A percentile compares a stretch with the other conserved stretches of the same genome.
Conservation (phyloP, 2,113 vertebrate genomes). For the Ammodytes marinus region DNA sequence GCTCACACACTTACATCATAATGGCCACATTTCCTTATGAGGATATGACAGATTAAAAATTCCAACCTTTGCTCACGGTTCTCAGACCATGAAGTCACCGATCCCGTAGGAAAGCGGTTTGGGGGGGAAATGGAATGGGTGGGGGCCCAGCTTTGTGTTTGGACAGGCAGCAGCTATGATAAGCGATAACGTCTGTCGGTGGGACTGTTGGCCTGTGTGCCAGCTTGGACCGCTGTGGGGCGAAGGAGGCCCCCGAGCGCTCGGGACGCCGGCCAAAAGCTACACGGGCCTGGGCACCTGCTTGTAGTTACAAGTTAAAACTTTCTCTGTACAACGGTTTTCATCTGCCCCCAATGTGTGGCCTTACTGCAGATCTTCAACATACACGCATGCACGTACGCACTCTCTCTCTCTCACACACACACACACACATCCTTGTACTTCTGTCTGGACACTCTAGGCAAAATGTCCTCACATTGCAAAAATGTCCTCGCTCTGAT, state of each 20-base stretch:
- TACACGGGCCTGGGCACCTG: slow-evolving; percentile 87
- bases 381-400: not conserved
- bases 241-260: not conserved
- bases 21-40: slow-evolving; percentile 85
- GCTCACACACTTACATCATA: slow-evolving; percentile 37
- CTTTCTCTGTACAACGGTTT: slow-evolving; percentile 40
- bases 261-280: slow-evolving; percentile 78
- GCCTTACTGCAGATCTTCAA: slow-evolving; percentile 31
- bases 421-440: not conserved
- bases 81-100: slow-evolving; percentile 90
- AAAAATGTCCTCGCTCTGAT: too few relatives aligned
- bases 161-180: slow-evolving; percentile 79
- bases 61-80: slow-evolving; percentile 84
- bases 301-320: slow-evolving; percentile 80
- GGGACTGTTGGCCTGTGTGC: slow-evolving; percentile 55
- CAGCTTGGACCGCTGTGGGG: slow-evolving; percentile 53
- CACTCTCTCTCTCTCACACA: not conserved
- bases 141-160: slow-evolving; percentile 82
- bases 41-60: slow-evolving; percentile 79
- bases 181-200: slow-evolving; percentile 70
- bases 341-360: slow-evolving; percentile 83
- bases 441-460: too few relatives aligned
- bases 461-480: too few relatives aligned
- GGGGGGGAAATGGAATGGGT: slow-evolving; percentile 44
- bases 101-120: slow-evolving; percentile 74